Evolutionary conservation across 2,113 vertebrate genomes (phyloP), one percentile per base, ranked within the genome.

Genomic region (Barnardius zonarius): DNA sequence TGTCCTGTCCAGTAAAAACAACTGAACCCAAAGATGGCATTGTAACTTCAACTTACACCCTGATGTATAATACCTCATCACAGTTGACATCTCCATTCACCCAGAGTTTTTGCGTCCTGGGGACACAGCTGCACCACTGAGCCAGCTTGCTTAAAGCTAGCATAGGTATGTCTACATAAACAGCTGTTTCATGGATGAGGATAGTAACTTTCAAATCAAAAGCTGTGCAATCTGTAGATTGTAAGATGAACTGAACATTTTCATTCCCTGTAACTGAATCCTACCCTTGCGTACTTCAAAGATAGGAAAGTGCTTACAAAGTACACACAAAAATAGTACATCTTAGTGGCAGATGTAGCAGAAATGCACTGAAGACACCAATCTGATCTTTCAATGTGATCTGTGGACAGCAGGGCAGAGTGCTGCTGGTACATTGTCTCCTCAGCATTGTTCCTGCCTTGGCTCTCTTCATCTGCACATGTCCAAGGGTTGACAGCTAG

Each of bases 371-470:
- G 84, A 80, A 37, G 35, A 12, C 15, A n/a, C 23, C 57, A 17
- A 62, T 77, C 74, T 64, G 86, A 59, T 67, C n/a, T 70, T 63
- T 63, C 77, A 55, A 1, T n/a, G 66, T 83, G 90, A 88, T 72
- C 43, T 12, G 10, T 14, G 20, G 57, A 33, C 27, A 77, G 62
- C 31, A 31, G 41, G 51, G 37, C 46, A 77, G 35, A 46, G 20
- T 33, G 17, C 9, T 92, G 64, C 86, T 88, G 61, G 88, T 86
- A 91, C 83, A 83, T 78, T 86, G 88, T 94, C 88, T 95, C 69
- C 88, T 95, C 83, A 90, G 92, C 80, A 39, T 51, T 95, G 73
- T 96, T 88, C 79, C 44, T 76, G 15, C 44, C 68, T 73, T 37
- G 30, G 5, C 41, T 76, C 37, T 49, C 6, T 49, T 92, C 75